Base-by-base conservation (phyloP, 37 sponge, comb jelly and placozoan genomes). In the Spongia lamella region DNA sequence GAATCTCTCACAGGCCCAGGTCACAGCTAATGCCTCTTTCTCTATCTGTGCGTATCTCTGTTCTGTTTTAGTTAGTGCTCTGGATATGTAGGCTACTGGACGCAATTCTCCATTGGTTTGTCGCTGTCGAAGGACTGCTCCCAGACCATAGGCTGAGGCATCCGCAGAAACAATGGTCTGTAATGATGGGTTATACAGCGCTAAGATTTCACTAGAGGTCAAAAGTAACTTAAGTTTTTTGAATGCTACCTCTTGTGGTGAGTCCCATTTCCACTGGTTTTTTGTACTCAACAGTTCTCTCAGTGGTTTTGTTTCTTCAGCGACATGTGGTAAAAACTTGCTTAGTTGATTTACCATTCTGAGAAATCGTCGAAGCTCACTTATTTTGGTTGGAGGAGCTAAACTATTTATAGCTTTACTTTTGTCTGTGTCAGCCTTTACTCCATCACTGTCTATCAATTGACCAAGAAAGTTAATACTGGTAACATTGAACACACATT, bases 261-360 rank as follows among this genome's bases (percentile, higher is more conserved):
- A 24, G 22, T 27, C 58, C 58, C 58, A 60, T 13, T 60, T 9
- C 62, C 62, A 60, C 13, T 60, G 62, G 62, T 60, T 60, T 15
- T 60, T 60, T 15, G 11, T 60, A 19, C 16, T 15, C 27, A 60
- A 15, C 17, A 60, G 27, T 20, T 60, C 62, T 16, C 62, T 60
- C 22, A 19, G 22, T 11, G 17, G n/a, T n/a, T n/a, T n/a, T n/a
- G n/a, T n/a, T n/a, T n/a, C n/a, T n/a, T n/a, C n/a, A n/a, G n/a
- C n/a, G 62, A 60, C 11, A 15, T 60, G 62, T 11, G n/a, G 62
- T 16, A 31, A 60, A 60, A 60, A 60, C 27, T 60, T 60, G 62
- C 62, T 60, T 29, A 60, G 17, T 15, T 56, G 58, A 56, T 56
- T 56, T 24, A 56, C 58, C 58, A 56, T 56, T 24, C 58, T 27